These are phyloP conservation scores for Trididemnum clinides DNA, from an alignment of 23 tunicate species.

Conservation along the genomic window DNA sequence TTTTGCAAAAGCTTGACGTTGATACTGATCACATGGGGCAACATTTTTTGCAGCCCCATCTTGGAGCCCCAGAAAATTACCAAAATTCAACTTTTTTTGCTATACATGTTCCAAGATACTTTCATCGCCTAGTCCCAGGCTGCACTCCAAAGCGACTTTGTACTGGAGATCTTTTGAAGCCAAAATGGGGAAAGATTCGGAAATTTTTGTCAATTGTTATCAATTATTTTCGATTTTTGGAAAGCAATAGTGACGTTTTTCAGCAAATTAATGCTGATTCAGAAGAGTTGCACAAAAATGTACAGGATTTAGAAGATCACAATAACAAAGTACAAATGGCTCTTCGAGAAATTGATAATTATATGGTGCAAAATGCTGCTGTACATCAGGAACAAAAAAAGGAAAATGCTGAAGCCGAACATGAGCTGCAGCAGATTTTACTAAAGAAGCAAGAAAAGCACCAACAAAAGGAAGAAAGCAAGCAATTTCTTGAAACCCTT, in stretches of 20 bases:
- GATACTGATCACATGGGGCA: constrained; percentile 52
- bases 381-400: constrained; percentile 4
- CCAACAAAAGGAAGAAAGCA: constrained; percentile 26
- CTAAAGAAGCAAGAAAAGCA: constrained; percentile 12
- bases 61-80: constrained; percentile 11
- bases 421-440: background rate
- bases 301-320: background rate
- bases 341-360: background rate
- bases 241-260: background rate
- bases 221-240: constrained; percentile 43
- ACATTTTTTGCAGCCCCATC: constrained; percentile 3
- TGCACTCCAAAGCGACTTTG: constrained; percentile 4
- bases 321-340: constrained; percentile 8
- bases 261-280: constrained; percentile 3
- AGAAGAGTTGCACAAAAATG: constrained; percentile 19
- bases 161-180: constrained; percentile 21
- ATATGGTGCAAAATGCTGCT: constrained; percentile 1
- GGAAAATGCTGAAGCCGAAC: constrained; percentile 14
- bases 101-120: constrained; percentile 3
- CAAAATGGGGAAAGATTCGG: constrained; percentile 47
- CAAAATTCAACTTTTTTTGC: constrained; percentile 4
- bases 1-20: constrained; percentile 44
- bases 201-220: constrained; percentile 15
- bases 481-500: background rate
- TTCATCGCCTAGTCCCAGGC: constrained; percentile 33